Conservation (phyloP, 2,888 invertebrate genomes). For the Nephrotoma guestfalica region DNA sequence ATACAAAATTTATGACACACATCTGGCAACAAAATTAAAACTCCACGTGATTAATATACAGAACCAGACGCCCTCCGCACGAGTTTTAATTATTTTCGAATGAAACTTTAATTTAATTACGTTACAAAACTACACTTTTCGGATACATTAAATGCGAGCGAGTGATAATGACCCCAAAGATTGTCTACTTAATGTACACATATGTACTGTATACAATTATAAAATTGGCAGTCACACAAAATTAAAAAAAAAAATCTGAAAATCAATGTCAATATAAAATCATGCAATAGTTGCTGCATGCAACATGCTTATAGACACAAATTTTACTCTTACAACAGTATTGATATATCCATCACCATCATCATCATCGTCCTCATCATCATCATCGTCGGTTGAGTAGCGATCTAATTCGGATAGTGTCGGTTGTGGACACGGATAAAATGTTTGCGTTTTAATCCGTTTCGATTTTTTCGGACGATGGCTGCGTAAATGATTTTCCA, state of each 20-base stretch:
- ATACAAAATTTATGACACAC: not conserved
- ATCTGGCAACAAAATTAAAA: not conserved
- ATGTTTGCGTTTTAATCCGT: conserved; percentile 27
- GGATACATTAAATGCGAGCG: not conserved
- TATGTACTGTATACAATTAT: not conserved
- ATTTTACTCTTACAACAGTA: conserved; percentile 25
- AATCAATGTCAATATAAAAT: not conserved
- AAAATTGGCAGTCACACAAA: not conserved
- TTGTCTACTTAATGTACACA: not conserved
- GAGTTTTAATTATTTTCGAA: not conserved
- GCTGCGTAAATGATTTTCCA: conserved; percentile 21
- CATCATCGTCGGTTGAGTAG: conserved; percentile 23
- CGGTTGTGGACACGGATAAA: conserved; percentile 31
- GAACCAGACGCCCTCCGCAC: not conserved
- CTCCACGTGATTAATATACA: not conserved
- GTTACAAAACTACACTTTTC: not conserved
- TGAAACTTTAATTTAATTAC: not conserved
- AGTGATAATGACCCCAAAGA: not conserved
- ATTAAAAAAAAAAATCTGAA: not conserved
- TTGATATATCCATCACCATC: conserved; percentile 29
- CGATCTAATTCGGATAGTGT: conserved; percentile 23
- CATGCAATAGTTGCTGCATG: not conserved
- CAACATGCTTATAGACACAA: conserved; percentile 3
- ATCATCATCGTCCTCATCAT: conserved; percentile 24
- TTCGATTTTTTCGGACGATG: conserved; percentile 23